Percentiles rank a stretch among this genome's conserved stretches.
Conservation (phyloP, 2,888 invertebrate species). For the Coleophora deauratella region DNA sequence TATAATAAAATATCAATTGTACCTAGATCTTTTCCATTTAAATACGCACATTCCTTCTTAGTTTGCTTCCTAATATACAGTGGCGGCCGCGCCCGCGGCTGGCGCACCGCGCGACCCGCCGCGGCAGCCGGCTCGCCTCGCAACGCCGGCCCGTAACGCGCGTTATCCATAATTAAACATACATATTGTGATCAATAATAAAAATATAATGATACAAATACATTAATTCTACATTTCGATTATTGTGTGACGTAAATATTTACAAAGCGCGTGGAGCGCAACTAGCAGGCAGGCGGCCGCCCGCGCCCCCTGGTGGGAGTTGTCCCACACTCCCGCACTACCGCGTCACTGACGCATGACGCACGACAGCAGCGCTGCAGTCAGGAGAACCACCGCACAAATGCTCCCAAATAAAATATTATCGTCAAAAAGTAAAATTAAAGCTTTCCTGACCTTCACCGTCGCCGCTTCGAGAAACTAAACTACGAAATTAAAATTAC, state of each 20-base stretch:
- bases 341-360: constrained; percentile 69
- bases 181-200: constrained; percentile 71
- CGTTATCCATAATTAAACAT: constrained; percentile 51
- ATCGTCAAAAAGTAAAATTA: constrained; percentile 61
- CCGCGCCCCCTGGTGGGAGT: constrained; percentile 15
- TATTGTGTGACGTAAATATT: constrained; percentile 74
- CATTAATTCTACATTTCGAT: constrained; percentile 71
- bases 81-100: constrained; percentile 32
- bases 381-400: constrained; percentile 60
- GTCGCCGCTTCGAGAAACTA: constrained; percentile 46
- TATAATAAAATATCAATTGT: constrained; percentile 74
- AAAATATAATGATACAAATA: constrained; percentile 74
- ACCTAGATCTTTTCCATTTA: constrained; percentile 71
- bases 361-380: constrained; percentile 39
- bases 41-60: constrained; percentile 61
- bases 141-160: constrained; percentile 37
- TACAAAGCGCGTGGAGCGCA: constrained; percentile 61
- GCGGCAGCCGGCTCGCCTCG: constrained; percentile 12
- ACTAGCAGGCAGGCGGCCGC: constrained; percentile 10
- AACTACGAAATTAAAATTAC: constrained; percentile 39
- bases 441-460: constrained; percentile 50
- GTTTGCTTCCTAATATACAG: constrained; percentile 57
- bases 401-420: constrained; percentile 56
- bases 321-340: constrained; percentile 34
- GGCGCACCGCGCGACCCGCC: constrained; percentile 32